Evolutionary conservation across 2,113 vertebrate species (phyloP).

Genomic region (Lynx canadensis): DNA sequence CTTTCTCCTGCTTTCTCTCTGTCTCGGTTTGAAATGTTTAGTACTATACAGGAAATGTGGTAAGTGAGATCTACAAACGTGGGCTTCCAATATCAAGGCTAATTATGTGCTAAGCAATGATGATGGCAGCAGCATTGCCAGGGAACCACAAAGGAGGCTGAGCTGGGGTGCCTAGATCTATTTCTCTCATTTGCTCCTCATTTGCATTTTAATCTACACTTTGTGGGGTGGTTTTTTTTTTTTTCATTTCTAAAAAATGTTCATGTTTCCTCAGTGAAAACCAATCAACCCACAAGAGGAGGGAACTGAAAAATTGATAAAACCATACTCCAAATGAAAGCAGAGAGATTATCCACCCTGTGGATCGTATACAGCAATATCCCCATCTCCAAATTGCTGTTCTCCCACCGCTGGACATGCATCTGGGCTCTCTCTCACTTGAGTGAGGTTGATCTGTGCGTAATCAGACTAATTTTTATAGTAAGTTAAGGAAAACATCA

Average conservation of each 20-base stretch:
- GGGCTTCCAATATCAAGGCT: slow-evolving; percentile 69
- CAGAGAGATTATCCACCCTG: not conserved
- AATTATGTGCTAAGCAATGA: slow-evolving; percentile 79
- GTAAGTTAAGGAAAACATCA: not conserved
- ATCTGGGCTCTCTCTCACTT: not conserved
- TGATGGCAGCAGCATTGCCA: not conserved
- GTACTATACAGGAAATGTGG: slow-evolving; percentile 68
- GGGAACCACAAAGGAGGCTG: slow-evolving; percentile 3
- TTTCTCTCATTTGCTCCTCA: slow-evolving; percentile 4
- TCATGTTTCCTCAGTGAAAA: not conserved
- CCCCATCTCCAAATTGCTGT: not conserved
- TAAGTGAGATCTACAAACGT: slow-evolving; percentile 55
- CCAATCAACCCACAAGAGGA: not conserved
- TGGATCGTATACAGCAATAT: accelerated
- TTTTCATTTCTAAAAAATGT: not conserved
- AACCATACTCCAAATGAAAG: not conserved
- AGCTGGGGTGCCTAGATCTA: not conserved
- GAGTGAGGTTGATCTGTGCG: accelerated
- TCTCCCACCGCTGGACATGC: not conserved
- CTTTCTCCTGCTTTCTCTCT: slow-evolving; percentile 77
- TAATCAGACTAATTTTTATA: not conserved
- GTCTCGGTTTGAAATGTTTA: slow-evolving; percentile 55
- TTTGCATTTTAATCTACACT: slow-evolving; percentile 24
- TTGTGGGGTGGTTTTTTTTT: not conserved
- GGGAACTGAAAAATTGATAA: not conserved